Base-by-base conservation (phyloP, 2,888 invertebrate genomes). In the Sminthurides aquaticus region DNA sequence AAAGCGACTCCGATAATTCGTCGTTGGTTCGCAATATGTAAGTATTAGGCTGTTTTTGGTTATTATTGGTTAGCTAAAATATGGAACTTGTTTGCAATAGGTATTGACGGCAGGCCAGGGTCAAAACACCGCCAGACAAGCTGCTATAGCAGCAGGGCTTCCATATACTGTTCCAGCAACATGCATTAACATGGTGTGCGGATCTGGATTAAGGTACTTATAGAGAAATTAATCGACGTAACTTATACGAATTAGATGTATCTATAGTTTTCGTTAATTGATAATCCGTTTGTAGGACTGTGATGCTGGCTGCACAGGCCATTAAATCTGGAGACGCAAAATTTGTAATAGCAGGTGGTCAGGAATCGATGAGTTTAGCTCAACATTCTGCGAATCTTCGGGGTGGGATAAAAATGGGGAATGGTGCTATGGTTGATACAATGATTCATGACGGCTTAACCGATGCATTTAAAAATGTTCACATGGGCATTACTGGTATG, bases 81-180 rank as follows among this genome's bases (percentile, higher is more conserved):
- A 43, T 63, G 24, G 22, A 24, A 26, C 48, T 27, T 48, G 27
- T 72, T 67, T 60, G 67, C 76, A 77, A 34, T 72, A 87, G 86
- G 79, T 84, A 1, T 77, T 88, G 52, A 83, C 83, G 27, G 85
- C 85, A 71, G 88, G 85, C 2, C 85, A 88, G 78, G 91, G 91
- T 18, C 90, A 90, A 80, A 91, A 91, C 79, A 87, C 91, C 61
- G 88, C 88, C 0, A 81, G 91, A 65, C 90, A 91, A 78, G 88
- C 91, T 29, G 80, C 89, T 1, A 77, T 89, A 1, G 83, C 83
- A 73, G 90, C 89, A 28, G 87, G 87, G 15, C 76, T 91, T 65
- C 88, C 90, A 27, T 77, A 82, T 71, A 77, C 81, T 60, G 84
- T 86, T 25, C 87, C 90, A 52, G 87, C 90, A 22, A 86, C 83